Conservation (phyloP, 2,113 vertebrate genomes). For the Gambusia affinis region DNA sequence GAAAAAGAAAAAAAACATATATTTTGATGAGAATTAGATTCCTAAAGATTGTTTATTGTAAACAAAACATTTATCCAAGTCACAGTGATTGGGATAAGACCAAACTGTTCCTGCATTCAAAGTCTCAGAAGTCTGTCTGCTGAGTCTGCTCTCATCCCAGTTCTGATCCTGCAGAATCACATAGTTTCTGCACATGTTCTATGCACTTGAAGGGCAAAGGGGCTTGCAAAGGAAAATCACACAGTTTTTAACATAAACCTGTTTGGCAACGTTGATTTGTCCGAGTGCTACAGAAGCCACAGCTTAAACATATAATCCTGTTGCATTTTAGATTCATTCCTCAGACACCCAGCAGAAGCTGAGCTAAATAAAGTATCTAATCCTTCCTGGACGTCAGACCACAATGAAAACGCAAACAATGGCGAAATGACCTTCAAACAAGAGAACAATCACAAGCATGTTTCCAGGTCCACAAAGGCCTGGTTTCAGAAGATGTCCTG, state of each 20-base stretch:
- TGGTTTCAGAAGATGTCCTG: neutral
- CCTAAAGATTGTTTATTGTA: too few species aligned
- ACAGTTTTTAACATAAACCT: neutral
- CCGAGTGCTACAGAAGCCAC: neutral
- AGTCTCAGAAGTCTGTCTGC: neutral
- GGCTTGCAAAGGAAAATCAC: neutral
- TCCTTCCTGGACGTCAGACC: neutral
- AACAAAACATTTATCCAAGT: too few species aligned
- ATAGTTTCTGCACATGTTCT: neutral
- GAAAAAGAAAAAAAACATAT: conserved; percentile 8
- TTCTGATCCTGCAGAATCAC: neutral
- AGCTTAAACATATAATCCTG: neutral
- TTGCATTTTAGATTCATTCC: neutral
- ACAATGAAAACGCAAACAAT: neutral
- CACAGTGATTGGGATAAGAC: neutral
- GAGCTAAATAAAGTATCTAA: neutral
- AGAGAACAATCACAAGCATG: neutral
- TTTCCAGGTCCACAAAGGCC: neutral
- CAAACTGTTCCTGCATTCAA: neutral
- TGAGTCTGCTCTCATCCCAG: neutral
- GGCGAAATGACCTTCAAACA: neutral
- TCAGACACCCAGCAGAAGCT: neutral
- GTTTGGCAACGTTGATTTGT: neutral
- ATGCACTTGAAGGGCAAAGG: neutral
- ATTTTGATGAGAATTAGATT: neutral